Conservation (phyloP, 37 sponge, comb jelly and placozoan genomes). For the Cladorhizidae sp. region DNA sequence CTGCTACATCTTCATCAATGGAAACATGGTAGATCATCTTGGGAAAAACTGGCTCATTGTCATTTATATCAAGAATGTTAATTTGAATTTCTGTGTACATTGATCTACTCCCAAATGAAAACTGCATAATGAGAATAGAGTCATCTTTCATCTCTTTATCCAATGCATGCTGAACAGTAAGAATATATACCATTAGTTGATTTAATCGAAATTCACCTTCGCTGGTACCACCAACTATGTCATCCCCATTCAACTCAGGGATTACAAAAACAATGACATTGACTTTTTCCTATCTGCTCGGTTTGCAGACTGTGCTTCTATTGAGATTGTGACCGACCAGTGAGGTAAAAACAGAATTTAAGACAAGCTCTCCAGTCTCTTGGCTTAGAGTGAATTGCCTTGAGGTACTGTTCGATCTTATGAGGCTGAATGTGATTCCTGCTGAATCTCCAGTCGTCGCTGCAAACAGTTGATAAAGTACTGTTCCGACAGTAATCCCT, state of each 20-base stretch:
- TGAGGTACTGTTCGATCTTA: background rate
- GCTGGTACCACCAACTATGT: slow-evolving; percentile 40
- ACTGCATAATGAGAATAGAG: slow-evolving; percentile 40
- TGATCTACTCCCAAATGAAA: slow-evolving; percentile 2
- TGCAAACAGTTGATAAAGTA: slow-evolving; percentile 49
- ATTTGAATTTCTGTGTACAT: slow-evolving; percentile 17
- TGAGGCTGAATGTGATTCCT: slow-evolving; percentile 21
- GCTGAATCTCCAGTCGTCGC: background rate
- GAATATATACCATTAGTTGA: slow-evolving; percentile 23
- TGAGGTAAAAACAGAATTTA: background rate
- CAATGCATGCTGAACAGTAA: background rate
- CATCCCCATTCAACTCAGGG: background rate
- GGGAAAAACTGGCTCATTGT: slow-evolving; percentile 56
- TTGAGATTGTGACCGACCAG: slow-evolving; percentile 21
- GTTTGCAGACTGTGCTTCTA: slow-evolving; percentile 17
- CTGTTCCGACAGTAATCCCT: background rate
- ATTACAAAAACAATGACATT: too few species aligned
- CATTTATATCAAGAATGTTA: slow-evolving; percentile 56
- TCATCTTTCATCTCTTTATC: slow-evolving; percentile 42
- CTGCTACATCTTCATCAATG: slow-evolving; percentile 21
- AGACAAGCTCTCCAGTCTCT: slow-evolving; percentile 1
- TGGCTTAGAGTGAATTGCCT: background rate
- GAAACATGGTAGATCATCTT: slow-evolving; percentile 22
- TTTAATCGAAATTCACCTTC: slow-evolving; percentile 31
- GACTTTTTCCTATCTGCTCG: background rate